Evolutionary conservation across 2,888 invertebrate species (phyloP).

Genomic region (Chymomyza caudatula): DNA sequence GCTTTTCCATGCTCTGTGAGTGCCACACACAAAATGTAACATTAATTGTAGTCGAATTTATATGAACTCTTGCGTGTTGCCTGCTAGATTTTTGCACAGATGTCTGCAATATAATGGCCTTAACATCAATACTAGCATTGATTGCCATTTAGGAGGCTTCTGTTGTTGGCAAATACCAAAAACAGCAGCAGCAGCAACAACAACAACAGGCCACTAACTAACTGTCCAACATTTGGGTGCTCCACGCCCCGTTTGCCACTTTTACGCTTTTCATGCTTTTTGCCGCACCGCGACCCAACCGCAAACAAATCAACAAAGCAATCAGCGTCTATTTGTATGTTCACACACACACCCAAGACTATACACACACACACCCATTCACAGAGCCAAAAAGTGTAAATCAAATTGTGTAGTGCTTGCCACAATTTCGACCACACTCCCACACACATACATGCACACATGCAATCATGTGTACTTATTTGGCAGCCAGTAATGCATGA

Average conservation of each 20-base stretch:
- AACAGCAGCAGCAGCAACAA: not conserved
- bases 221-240: not conserved
- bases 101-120: not conserved
- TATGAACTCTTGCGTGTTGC: not conserved
- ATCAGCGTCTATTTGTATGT: slow-evolving; percentile 72
- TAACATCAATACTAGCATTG: slow-evolving; percentile 65
- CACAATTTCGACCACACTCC: not conserved
- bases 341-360: slow-evolving; percentile 53
- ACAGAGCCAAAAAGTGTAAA: slow-evolving; percentile 15
- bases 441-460: not conserved
- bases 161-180: not conserved
- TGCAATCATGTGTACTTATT: not conserved
- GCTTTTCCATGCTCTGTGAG: not conserved
- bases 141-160: slow-evolving; percentile 54
- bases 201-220: not conserved
- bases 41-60: slow-evolving; percentile 25
- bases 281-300: slow-evolving; percentile 52
- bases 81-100: not conserved
- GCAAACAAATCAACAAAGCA: slow-evolving; percentile 73
- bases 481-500: not conserved
- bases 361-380: slow-evolving; percentile 8
- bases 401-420: slow-evolving; percentile 6
- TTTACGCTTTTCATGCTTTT: not conserved
- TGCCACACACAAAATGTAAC: slow-evolving; percentile 8
- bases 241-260: not conserved